Evolutionary conservation across 2,888 invertebrate species (phyloP).

Genomic region (Metopia argyrocephala): DNA sequence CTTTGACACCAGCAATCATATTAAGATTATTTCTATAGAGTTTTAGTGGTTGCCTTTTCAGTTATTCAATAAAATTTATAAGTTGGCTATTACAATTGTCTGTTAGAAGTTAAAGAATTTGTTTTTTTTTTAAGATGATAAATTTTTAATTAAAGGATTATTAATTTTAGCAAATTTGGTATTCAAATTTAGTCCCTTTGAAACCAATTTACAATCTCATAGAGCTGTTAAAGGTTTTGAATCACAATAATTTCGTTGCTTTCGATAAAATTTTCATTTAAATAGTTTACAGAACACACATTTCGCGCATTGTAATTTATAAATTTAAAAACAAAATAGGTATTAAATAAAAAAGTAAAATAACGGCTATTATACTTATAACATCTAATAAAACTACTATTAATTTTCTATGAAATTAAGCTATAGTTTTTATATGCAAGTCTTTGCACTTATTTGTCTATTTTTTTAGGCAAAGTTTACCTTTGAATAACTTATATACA

Average conservation of each 20-base stretch:
- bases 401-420: background rate
- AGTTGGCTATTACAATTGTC: slow-evolving; percentile 27
- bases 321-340: too few species aligned
- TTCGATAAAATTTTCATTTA: too few species aligned
- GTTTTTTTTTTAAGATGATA: slow-evolving; percentile 44
- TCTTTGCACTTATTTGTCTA: background rate
- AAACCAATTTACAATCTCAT: slow-evolving; percentile 9
- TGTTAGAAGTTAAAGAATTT: slow-evolving; percentile 32
- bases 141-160: slow-evolving; percentile 14
- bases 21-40: background rate
- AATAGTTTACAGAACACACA: too few species aligned
- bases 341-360: too few species aligned
- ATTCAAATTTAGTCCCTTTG: slow-evolving; percentile 49
- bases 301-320: background rate
- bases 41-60: slow-evolving; percentile 8
- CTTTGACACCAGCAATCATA: background rate
- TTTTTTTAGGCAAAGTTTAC: background rate
- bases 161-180: background rate
- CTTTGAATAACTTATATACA: too few species aligned
- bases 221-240: background rate
- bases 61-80: slow-evolving; percentile 11
- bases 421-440: background rate
- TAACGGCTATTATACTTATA: background rate
- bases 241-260: background rate
- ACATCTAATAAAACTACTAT: background rate